Evolutionary conservation across 2,113 vertebrate species (phyloP), one percentile per base, ranked within the genome.

Genomic region (Gambusia holbrooki): DNA sequence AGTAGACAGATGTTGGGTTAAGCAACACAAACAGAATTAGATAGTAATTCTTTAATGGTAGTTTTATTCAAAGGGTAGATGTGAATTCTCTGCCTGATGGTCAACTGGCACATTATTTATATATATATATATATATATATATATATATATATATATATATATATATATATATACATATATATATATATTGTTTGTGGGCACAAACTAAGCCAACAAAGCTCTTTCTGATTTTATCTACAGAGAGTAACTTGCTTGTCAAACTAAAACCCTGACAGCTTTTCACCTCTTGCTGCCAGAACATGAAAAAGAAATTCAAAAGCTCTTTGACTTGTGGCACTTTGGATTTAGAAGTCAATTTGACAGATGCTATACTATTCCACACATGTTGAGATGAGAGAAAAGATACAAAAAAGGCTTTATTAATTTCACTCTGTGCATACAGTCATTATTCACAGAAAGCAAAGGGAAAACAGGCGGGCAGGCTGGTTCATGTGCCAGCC

Each of bases 371-470:
- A 73, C 83, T 79, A 58, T 82, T 87, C 75, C 48, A 72, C 62
- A 72, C 71, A 85, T 88, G 77, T 76, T 69, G 70, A 80, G 73
- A 83, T 76, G 70, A 67, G 40, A 10, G 22, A 73, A 80, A 74
- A 87, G 83, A 73, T 60, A 80, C 60, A 30, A 80, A 90, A 91
- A 90, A 91, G 91, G 83, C 81, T 90, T 91, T 91, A 92, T 91
- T 91, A 92, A 93, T 93, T 92, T 85, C 77, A 84, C 86, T 90
- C 87, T 85, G 80, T 70, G 63, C 68, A 79, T 85, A 79, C 84
- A 83, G 81, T 83, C 90, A 83, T 87, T 82, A 89, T 89, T 86
- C 84, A 83, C 54, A 73, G 61, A 73, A 84, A 51, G 76, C 67
- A 76, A 60, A 84, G 37, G 72, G 70, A 80, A 75, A 89, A 67